phyloP scores from a whole-genome alignment of 2,888 invertebrate species.

The Drosophila recens region DNA sequence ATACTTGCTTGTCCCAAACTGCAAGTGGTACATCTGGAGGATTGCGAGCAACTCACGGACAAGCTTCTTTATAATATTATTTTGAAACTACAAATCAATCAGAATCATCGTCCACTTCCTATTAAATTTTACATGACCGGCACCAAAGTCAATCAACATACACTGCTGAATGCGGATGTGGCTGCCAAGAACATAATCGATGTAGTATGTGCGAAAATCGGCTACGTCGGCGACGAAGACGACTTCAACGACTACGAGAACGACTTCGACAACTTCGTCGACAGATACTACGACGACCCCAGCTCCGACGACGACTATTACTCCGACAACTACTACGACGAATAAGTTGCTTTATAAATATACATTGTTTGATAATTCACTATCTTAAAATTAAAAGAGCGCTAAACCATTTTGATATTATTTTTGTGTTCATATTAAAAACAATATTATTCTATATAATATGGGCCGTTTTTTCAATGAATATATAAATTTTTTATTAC shows the following conservation, averaged over 20 bases:
- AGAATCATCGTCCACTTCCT: conserved; percentile 41
- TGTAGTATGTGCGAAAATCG: neutral
- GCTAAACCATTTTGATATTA: neutral
- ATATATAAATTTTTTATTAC: too few species aligned
- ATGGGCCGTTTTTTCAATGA: too few species aligned
- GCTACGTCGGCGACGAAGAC: neutral
- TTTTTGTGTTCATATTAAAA: neutral
- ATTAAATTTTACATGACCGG: conserved; percentile 24
- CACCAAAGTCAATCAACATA: conserved; percentile 1
- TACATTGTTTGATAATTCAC: too few species aligned
- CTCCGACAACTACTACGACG: too few species aligned
- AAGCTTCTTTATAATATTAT: conserved; percentile 41
- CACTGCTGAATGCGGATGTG: conserved; percentile 2
- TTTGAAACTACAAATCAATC: conserved; percentile 17
- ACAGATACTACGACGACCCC: too few species aligned
- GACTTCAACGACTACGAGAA: too few species aligned
- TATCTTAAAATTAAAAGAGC: neutral
- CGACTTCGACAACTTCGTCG: too few species aligned
- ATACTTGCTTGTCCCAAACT: conserved; percentile 51
- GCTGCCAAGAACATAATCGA: conserved; percentile 37
- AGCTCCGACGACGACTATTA: too few species aligned
- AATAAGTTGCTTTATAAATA: too few species aligned
- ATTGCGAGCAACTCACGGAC: neutral
- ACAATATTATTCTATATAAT: neutral
- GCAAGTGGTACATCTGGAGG: conserved; percentile 22